These are phyloP conservation scores for Aquatica leii DNA, from an alignment of 2,888 invertebrate genomes.

Conservation along the genomic window DNA sequence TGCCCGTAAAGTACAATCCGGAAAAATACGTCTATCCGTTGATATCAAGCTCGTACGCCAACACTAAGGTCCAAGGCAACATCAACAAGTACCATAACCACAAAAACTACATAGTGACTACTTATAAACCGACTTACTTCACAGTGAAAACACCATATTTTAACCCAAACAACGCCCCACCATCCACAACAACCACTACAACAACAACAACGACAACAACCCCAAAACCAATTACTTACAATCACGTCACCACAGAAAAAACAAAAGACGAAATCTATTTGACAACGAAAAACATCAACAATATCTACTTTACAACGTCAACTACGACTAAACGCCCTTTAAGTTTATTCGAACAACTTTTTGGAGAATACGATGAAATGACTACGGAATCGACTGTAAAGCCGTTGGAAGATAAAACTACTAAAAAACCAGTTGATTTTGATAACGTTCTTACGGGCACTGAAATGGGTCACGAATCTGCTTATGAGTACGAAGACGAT, in stretches of 20 bases:
- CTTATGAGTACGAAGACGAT: conserved; percentile 54
- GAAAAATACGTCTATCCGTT: conserved; percentile 74
- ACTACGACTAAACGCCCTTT: conserved; percentile 57
- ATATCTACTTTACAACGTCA: conserved; percentile 43
- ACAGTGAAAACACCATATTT: conserved; percentile 48
- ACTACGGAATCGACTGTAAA: conserved; percentile 46
- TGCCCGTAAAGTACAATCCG: conserved; percentile 73
- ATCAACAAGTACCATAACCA: conserved; percentile 65
- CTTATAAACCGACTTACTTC: conserved; percentile 57
- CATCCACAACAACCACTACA: conserved; percentile 38
- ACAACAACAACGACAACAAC: conserved; percentile 48
- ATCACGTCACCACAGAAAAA: conserved; percentile 11
- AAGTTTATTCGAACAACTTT: conserved; percentile 60
- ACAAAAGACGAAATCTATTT: conserved; percentile 40
- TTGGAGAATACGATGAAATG: conserved; percentile 58
- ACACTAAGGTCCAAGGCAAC: conserved; percentile 74
- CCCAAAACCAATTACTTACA: conserved; percentile 44
- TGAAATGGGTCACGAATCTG: conserved; percentile 48
- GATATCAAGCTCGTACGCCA: conserved; percentile 76
- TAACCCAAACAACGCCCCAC: conserved; percentile 40
- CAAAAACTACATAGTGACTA: conserved; percentile 55
- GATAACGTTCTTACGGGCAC: conserved; percentile 48
- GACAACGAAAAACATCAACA: conserved; percentile 47
- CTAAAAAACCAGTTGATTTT: conserved; percentile 14
- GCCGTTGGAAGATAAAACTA: conserved; percentile 16